phyloP scores from a whole-genome alignment of 2,888 invertebrate species.

The Cancer borealis region DNA sequence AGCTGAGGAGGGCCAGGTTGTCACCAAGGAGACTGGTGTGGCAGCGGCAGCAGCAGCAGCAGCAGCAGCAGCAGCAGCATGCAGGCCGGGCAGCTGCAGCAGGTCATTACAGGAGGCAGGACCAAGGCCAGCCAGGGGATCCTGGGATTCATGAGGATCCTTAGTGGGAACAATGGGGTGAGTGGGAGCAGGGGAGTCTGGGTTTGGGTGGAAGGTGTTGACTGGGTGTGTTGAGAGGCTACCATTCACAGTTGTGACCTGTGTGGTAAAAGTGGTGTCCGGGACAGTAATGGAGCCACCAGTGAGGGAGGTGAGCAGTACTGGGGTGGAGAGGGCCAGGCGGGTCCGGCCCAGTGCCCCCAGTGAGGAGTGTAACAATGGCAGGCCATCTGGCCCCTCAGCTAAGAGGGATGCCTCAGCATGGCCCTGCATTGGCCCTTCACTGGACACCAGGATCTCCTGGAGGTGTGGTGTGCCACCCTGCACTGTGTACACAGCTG shows the following conservation, averaged over 20 bases:
- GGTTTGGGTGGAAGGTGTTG: neutral
- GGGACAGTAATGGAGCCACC: constrained; percentile 3
- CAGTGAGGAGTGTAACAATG: neutral
- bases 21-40: neutral
- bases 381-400: neutral
- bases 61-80: neutral
- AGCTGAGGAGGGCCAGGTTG: constrained; percentile 14
- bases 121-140: neutral
- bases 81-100: constrained; percentile 30
- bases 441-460: constrained; percentile 49
- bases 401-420: neutral
- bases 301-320: constrained; percentile 46
- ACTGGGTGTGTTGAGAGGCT: neutral
- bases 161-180: neutral
- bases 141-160: neutral
- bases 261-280: neutral
- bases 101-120: neutral
- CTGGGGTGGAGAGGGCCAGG: constrained; percentile 34
- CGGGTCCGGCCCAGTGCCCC: neutral
- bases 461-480: constrained; percentile 33
- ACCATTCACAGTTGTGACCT: neutral
- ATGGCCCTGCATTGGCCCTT: neutral
- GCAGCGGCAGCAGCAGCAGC: neutral
- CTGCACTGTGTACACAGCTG: constrained; percentile 51
- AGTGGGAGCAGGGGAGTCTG: neutral